A percentile compares a stretch with the other conserved stretches of the same genome.
phyloP scores from a whole-genome alignment of 2,113 vertebrate genomes.

The Boleophthalmus pectinirostris region DNA sequence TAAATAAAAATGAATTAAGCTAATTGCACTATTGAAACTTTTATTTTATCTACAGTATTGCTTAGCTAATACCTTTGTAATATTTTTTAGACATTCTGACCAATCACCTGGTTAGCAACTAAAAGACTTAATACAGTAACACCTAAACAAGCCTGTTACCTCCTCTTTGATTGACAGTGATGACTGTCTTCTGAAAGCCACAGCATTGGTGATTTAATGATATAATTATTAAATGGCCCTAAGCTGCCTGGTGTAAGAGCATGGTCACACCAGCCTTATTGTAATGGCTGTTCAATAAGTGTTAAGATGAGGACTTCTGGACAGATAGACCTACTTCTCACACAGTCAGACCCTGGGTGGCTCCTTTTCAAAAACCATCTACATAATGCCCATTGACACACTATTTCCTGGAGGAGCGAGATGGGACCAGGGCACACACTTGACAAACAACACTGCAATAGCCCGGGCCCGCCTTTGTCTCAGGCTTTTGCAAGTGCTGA shows the following conservation, averaged over 20 bases:
- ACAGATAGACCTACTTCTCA: slow-evolving; percentile 21
- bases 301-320: slow-evolving; percentile 14
- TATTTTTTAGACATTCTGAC: not conserved
- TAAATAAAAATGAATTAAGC: not conserved
- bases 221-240: not conserved
- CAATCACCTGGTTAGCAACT: not conserved
- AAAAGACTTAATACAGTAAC: not conserved
- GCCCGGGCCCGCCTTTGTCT: slow-evolving; percentile 65
- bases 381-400: slow-evolving; percentile 66
- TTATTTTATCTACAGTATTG: too few relatives aligned
- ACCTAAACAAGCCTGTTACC: not conserved
- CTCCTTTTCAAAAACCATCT: slow-evolving; percentile 56
- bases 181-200: not conserved
- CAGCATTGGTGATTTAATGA: not conserved
- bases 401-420: slow-evolving; percentile 57
- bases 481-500: slow-evolving; percentile 73
- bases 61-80: not conserved
- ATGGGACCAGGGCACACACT: slow-evolving; percentile 31
- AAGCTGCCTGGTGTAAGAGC: not conserved
- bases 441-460: slow-evolving; percentile 56
- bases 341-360: slow-evolving; percentile 57
- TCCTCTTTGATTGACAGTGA: not conserved
- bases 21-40: not conserved
- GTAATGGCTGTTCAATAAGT: slow-evolving; percentile 5
- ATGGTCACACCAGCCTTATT: not conserved